These are phyloP conservation scores for Paragorgia papillata DNA, from an alignment of 92 coral and sea anemone species.

Conservation along the genomic window DNA sequence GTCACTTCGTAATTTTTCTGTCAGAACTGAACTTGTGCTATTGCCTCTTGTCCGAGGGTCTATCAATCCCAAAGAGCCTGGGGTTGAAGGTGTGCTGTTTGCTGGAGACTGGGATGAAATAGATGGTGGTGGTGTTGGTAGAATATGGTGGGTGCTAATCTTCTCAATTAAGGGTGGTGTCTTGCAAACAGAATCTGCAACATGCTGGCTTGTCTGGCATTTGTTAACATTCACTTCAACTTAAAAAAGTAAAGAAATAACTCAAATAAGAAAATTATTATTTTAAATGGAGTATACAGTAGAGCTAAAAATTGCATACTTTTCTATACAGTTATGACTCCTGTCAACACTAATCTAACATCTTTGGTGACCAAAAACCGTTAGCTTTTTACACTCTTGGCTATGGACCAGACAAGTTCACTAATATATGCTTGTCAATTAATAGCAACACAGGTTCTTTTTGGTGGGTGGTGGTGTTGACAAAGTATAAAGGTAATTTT, in stretches of 20 bases:
- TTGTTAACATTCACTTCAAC: constrained; percentile 27
- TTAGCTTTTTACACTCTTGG: too few species aligned
- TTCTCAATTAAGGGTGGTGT: constrained; percentile 23
- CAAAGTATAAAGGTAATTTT: too few species aligned
- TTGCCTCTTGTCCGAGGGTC: constrained; percentile 36
- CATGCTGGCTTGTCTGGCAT: neutral
- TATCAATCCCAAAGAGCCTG: constrained; percentile 11
- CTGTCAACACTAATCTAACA: too few species aligned
- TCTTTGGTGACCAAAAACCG: too few species aligned
- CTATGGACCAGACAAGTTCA: too few species aligned
- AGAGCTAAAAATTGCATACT: too few species aligned
- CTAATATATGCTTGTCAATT: too few species aligned
- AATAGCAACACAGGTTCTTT: too few species aligned
- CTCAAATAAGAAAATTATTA: neutral
- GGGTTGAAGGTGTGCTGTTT: constrained; percentile 43
- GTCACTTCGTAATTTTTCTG: neutral
- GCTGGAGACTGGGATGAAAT: constrained; percentile 79
- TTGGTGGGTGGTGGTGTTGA: too few species aligned
- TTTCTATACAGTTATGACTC: too few species aligned
- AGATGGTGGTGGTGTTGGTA: constrained; percentile 95
- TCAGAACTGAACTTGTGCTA: constrained; percentile 12
- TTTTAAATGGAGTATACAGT: too few species aligned
- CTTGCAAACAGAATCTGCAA: neutral
- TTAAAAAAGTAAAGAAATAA: constrained; percentile 3
- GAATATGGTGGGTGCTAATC: constrained; percentile 25